These are phyloP conservation scores for Hanleya hanleyi DNA, from an alignment of 2,888 invertebrate genomes.

Conservation along the genomic window DNA sequence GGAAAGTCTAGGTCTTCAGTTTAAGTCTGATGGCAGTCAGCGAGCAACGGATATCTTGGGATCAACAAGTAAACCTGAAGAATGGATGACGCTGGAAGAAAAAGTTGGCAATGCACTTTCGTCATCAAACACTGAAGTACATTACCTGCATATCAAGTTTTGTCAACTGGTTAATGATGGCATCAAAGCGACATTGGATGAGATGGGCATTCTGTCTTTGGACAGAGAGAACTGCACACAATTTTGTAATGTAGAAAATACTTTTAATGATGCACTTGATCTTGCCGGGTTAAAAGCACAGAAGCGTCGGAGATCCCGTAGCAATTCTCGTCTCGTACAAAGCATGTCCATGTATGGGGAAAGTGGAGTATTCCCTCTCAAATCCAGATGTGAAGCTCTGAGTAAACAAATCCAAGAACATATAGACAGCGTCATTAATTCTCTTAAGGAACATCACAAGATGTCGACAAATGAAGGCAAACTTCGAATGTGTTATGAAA, in stretches of 20 bases:
- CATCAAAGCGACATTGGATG: slow-evolving; percentile 20
- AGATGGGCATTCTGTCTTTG: slow-evolving; percentile 11
- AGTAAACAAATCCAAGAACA: neutral
- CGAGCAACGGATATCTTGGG: slow-evolving; percentile 44
- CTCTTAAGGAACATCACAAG: neutral
- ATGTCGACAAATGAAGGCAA: slow-evolving; percentile 33
- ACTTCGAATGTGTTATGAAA: slow-evolving; percentile 61
- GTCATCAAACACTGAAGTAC: slow-evolving; percentile 12
- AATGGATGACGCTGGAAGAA: slow-evolving; percentile 60
- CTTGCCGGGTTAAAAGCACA: neutral
- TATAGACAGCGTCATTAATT: neutral
- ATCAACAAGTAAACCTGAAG: slow-evolving; percentile 42
- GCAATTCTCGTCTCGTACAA: neutral
- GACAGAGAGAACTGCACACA: neutral
- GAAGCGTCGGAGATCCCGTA: neutral
- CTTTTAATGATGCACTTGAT: neutral
- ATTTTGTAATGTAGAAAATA: neutral
- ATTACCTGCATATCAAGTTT: slow-evolving; percentile 26
- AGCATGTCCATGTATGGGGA: neutral
- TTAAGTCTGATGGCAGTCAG: slow-evolving; percentile 27
- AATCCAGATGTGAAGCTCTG: neutral
- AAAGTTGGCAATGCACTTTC: slow-evolving; percentile 44
- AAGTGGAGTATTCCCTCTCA: neutral
- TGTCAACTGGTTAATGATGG: slow-evolving; percentile 34
- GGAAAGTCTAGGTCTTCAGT: slow-evolving; percentile 33